These are phyloP conservation scores for Gymnothorax reevesii DNA, from an alignment of 2,797 vertebrate genomes.

Conservation along the genomic window DNA sequence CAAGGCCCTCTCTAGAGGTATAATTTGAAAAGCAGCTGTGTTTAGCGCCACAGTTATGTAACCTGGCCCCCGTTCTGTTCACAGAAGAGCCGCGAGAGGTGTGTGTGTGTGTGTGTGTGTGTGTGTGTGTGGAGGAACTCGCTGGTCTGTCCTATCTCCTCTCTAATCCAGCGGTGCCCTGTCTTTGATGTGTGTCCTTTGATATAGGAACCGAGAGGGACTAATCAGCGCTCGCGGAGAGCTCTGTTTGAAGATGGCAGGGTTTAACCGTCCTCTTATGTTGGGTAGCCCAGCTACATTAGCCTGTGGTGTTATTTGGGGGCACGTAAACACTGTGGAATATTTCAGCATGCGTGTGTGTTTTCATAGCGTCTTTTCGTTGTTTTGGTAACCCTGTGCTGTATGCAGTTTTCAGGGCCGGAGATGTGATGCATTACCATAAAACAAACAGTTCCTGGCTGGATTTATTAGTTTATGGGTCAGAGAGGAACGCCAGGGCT, in stretches of 20 bases:
- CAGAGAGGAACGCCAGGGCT: background rate
- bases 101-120: slow-evolving; percentile 19
- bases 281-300: slow-evolving; percentile 22
- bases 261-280: slow-evolving; percentile 36
- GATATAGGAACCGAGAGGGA: slow-evolving; percentile 51
- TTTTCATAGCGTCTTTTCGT: background rate
- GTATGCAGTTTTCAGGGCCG: background rate
- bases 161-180: slow-evolving; percentile 52
- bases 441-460: background rate
- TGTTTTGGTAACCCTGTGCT: background rate
- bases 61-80: slow-evolving; percentile 25
- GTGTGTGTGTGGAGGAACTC: slow-evolving; percentile 20
- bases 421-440: background rate
- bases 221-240: slow-evolving; percentile 50
- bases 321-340: background rate
- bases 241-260: slow-evolving; percentile 43
- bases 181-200: slow-evolving; percentile 56
- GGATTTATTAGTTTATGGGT: background rate
- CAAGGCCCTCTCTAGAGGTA: background rate
- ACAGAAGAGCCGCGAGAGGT: background rate
- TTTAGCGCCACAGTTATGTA: slow-evolving; percentile 42
- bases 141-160: slow-evolving; percentile 31
- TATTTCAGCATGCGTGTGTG: background rate
- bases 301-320: slow-evolving; percentile 17
- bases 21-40: slow-evolving; percentile 25